Base-by-base conservation (phyloP, 2,113 vertebrate genomes). In the Centropus unirufus region DNA sequence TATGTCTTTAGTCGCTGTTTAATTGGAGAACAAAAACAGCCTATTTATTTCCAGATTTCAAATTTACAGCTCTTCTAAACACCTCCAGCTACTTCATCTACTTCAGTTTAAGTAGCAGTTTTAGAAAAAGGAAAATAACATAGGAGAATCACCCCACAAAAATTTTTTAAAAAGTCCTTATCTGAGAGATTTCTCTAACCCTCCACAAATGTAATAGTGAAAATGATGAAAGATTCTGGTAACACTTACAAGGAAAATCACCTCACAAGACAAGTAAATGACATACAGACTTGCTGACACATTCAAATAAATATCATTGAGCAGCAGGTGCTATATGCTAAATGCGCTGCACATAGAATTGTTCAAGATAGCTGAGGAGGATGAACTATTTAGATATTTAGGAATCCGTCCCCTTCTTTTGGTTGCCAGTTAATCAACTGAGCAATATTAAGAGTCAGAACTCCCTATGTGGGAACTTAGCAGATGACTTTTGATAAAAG, bases 381-480 rank as follows among this genome's bases (percentile, higher is more conserved):
- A n/a, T n/a, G 2, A 89, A 34, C 23, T 92, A 92, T 91, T 93
- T 52, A 89, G 76, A 63, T 66, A 52, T 74, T 86, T 77, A 83
- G 69, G 18, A 83, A 44, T n/a, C 73, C 68, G 75, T 70, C n/a
- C 42, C 10, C 8, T 91, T 36, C 24, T 83, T 92, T 85, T 15
- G 0, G 92, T 95, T 93, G 67, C 32, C 57, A 86, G 85, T 80
- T 89, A 92, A 86, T 83, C 91, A 95, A 29, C 52, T 40, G 47
- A 70, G 17, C 20, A 63, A 44, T 30, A 16, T 42, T 67, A 92
- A 86, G 32, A 42, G 64, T 86, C 68, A 42, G 47, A 70, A 78
- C 36, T 36, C 36, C 36, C 36, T 36, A 55, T 70, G 47, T 0
- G 76, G 69, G 54, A 94, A 84, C 89, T 87, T 55, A 64, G 23